phyloP scores from a whole-genome alignment of 2,797 vertebrate genomes.

The Rhabdophis nuchalis region DNA sequence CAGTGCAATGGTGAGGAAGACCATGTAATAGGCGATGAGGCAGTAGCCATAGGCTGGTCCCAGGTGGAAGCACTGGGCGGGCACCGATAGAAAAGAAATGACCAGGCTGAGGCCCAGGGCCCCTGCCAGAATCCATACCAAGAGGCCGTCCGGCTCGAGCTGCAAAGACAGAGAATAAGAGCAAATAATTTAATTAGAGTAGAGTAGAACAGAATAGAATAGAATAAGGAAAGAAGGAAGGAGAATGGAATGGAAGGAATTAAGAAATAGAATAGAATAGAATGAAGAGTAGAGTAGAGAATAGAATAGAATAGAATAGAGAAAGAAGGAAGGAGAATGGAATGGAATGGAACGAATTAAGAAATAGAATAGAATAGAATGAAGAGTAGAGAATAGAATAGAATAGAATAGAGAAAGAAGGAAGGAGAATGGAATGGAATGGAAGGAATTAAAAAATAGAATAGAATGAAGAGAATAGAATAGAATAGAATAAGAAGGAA shows the following conservation, averaged over 20 bases:
- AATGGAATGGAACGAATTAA: too few species aligned
- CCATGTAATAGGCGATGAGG: conserved; percentile 81
- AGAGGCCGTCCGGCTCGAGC: conserved; percentile 81
- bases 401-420: too few species aligned
- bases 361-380: too few species aligned
- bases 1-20: conserved; percentile 85
- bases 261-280: too few species aligned
- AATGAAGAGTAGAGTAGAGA: too few species aligned
- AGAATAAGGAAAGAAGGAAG: too few species aligned
- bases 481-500: accelerated
- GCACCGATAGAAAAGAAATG: conserved; percentile 85
- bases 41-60: conserved; percentile 76
- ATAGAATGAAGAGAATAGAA: accelerated
- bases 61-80: conserved; percentile 82
- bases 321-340: too few species aligned
- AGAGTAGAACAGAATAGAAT: accelerated
- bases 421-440: too few species aligned
- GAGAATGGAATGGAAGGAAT: too few species aligned
- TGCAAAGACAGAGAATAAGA: conserved; percentile 34
- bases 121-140: conserved; percentile 88
- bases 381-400: too few species aligned
- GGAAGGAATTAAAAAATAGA: too few species aligned
- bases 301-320: too few species aligned
- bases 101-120: conserved; percentile 87
- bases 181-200: accelerated